Evolutionary conservation across 2,888 invertebrate species (phyloP), one percentile per base, ranked within the genome.

Genomic region (Idaea aversata): DNA sequence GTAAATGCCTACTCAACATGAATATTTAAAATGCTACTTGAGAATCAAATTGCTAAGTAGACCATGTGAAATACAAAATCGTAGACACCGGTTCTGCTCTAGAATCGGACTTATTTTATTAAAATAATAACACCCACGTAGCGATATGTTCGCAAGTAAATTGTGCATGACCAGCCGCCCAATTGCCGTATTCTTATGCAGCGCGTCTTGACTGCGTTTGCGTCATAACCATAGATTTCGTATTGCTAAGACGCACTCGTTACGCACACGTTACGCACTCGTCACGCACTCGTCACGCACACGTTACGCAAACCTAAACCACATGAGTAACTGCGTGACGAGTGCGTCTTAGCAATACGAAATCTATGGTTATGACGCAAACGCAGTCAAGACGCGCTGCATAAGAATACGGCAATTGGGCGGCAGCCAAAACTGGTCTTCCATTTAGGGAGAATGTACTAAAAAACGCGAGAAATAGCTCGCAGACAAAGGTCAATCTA

Each of bases 81-180:
- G 72, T 72, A 75, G 69, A 72, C 67, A 75, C 73, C 69, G 69
- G 69, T 68, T 75, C 63, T 75, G 75, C 76, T 77, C 78, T 72
- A 77, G 75, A 80, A 79, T 79, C 65, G 72, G 75, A 76, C 72
- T 77, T 78, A 81, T 76, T 77, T 82, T 84, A 84, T 82, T 83
- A 83, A 85, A 85, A 84, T 86, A 83, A 87, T 85, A 84, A 82
- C 86, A 80, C 88, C 87, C 83, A 88, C 87, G 81, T 83, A 78
- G 74, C 81, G 71, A 74, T 80, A 79, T 76, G 85, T 87, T 87
- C 74, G 84, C 86, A 71, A 80, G 79, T 83, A 83, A 84, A 87
- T 86, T 82, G 84, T 78, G 67, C 63, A 59, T 71, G 63, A 69
- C 74, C 74, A 74, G 62, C n/a, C n/a, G n/a, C n/a, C n/a, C n/a